Conservation (phyloP, 53 echinoderm and acorn worm species). For the Patiria pectinifera region DNA sequence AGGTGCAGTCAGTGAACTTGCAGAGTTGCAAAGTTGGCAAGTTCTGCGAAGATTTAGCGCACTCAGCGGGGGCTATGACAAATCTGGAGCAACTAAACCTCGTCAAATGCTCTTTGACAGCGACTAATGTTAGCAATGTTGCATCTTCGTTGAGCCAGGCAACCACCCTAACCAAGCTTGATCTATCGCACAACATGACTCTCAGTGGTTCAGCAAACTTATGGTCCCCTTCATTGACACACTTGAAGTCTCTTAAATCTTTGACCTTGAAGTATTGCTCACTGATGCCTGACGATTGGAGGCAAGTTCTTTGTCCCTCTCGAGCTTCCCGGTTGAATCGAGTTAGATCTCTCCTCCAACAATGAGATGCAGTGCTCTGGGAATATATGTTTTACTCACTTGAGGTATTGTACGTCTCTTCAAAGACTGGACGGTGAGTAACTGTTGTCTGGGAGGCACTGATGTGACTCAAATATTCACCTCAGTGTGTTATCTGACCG, state of each 20-base stretch:
- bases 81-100: background rate
- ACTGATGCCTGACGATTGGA: too few species aligned
- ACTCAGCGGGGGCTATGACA: background rate
- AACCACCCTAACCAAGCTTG: too few species aligned
- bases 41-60: background rate
- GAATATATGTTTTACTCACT: background rate
- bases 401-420: background rate
- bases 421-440: background rate
- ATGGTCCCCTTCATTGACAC: too few species aligned
- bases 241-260: too few species aligned
- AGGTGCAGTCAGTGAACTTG: background rate
- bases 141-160: too few species aligned
- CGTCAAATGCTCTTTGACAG: too few species aligned
- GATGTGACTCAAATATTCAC: background rate
- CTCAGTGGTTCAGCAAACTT: too few species aligned
- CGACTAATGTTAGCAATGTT: too few species aligned
- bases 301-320: too few species aligned
- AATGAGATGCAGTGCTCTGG: background rate
- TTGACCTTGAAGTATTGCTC: too few species aligned
- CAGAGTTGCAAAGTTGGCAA: too few species aligned
- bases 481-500: background rate
- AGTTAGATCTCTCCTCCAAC: conserved; percentile 18
- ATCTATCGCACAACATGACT: too few species aligned
- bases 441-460: background rate
- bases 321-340: background rate